These are phyloP conservation scores for Allygus modestus DNA, from an alignment of 2,888 invertebrate species.

Conservation along the genomic window DNA sequence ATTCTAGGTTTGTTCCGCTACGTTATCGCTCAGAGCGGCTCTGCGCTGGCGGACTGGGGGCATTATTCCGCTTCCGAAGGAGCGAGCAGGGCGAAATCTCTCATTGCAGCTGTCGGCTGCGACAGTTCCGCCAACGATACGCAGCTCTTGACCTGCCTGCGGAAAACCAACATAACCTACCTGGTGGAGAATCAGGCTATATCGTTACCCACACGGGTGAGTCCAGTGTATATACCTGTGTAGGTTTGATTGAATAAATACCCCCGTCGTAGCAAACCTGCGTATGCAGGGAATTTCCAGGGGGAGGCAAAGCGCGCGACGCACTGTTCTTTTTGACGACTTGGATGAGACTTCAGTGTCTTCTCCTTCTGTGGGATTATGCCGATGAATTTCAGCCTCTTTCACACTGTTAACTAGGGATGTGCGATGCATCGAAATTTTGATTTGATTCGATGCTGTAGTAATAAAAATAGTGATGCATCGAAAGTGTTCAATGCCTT, in stretches of 20 bases:
- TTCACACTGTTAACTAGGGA: no score
- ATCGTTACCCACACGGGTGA: background rate
- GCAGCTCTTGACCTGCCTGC: background rate
- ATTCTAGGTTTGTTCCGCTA: slow-evolving; percentile 63
- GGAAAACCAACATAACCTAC: background rate
- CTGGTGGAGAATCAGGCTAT: slow-evolving; percentile 3
- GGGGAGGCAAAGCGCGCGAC: no score
- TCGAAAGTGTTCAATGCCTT: no score
- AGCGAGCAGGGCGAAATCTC: slow-evolving; percentile 78
- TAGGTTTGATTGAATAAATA: no score
- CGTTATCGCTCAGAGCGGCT: slow-evolving; percentile 65
- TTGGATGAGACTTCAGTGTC: no score
- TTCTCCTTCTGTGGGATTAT: background rate
- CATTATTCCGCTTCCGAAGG: slow-evolving; percentile 61
- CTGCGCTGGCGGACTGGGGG: slow-evolving; percentile 62
- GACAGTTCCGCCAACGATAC: slow-evolving; percentile 67
- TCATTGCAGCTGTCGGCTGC: slow-evolving; percentile 82
- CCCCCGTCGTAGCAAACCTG: no score
- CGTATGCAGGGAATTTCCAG: no score
- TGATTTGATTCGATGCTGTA: no score
- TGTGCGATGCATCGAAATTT: no score
- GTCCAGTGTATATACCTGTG: no score
- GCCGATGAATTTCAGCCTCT: background rate
- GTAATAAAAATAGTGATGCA: no score
- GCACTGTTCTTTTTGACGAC: no score